Evolutionary conservation across 1,140 invertebrate species (phyloP).

Genomic region (Hycleus phaleratus): DNA sequence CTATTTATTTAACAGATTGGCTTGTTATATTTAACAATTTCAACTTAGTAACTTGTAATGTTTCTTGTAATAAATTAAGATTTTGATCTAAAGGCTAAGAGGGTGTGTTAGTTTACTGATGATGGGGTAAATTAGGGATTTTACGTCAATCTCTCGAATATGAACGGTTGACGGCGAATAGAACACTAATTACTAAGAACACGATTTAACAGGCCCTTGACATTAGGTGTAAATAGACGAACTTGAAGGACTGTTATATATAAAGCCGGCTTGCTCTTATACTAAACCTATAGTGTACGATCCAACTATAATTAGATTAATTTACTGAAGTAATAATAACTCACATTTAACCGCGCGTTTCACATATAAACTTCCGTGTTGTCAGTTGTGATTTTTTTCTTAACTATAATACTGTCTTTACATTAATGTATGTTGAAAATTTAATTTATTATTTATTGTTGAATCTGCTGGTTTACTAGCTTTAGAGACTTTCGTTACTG

Average conservation of each 20-base stretch:
- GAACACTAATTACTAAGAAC: slow-evolving; percentile 8
- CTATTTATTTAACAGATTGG: no score
- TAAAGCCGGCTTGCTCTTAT: neutral
- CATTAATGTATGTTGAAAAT: no score
- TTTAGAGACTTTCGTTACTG: slow-evolving; percentile 5
- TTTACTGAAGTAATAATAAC: neutral
- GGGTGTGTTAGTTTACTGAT: neutral
- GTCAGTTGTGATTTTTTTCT: no score
- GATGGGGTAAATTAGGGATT: slow-evolving; percentile 9
- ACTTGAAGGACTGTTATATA: slow-evolving; percentile 2
- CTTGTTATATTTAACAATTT: no score
- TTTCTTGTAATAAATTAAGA: no score
- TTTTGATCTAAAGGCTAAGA: no score
- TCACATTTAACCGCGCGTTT: no score
- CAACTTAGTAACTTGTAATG: no score
- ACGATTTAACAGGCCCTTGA: slow-evolving; percentile 8
- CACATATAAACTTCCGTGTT: no score
- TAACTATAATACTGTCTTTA: no score
- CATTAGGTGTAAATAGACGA: slow-evolving; percentile 15
- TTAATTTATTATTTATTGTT: no score
- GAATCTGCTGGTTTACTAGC: no score
- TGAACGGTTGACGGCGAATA: slow-evolving; percentile 13
- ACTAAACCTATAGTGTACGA: neutral
- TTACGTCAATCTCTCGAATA: slow-evolving; percentile 6
- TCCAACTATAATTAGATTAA: slow-evolving; percentile 4